Conservation (phyloP, 1,140 invertebrate genomes). For the Drosophila pseudoobscura region DNA sequence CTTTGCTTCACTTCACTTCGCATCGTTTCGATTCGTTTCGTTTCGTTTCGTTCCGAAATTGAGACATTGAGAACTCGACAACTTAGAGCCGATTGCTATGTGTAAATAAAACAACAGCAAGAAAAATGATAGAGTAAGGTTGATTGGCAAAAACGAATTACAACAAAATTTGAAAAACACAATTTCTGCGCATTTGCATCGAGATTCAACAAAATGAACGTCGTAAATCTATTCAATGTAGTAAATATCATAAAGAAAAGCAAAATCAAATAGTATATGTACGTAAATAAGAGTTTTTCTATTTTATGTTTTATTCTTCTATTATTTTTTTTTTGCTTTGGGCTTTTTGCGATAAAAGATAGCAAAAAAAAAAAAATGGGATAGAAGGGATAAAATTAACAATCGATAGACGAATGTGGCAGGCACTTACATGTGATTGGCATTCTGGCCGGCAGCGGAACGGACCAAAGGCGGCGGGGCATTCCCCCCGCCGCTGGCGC, state of each 20-base stretch:
- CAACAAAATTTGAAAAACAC: conserved; percentile 83
- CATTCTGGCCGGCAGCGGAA: conserved; percentile 76
- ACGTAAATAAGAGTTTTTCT: background rate
- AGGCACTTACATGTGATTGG: conserved; percentile 75
- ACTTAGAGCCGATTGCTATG: conserved; percentile 54
- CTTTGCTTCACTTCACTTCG: background rate
- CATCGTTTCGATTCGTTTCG: too few relatives aligned
- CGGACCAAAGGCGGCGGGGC: conserved; percentile 77
- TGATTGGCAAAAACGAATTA: conserved; percentile 71
- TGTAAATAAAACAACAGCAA: conserved; percentile 46
- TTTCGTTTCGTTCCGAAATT: conserved; percentile 14
- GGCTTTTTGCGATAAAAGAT: too few relatives aligned
- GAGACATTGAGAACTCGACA: conserved; percentile 45
- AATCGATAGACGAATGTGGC: conserved; percentile 28
- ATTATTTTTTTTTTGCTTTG: conserved; percentile 3
- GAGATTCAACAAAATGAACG: conserved; percentile 42
- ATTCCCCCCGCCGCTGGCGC: conserved; percentile 64
- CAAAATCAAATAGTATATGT: conserved; percentile 35
- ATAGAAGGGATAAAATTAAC: conserved; percentile 4
- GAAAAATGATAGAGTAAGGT: conserved; percentile 50
- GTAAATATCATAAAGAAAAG: conserved; percentile 21
- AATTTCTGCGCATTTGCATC: conserved; percentile 66
- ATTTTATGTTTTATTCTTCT: background rate
- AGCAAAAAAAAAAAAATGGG: background rate
- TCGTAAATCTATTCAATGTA: conserved; percentile 43